Evolutionary conservation across 2,113 vertebrate genomes (phyloP), one percentile per base, ranked within the genome.

Genomic region (Nibea albiflora): DNA sequence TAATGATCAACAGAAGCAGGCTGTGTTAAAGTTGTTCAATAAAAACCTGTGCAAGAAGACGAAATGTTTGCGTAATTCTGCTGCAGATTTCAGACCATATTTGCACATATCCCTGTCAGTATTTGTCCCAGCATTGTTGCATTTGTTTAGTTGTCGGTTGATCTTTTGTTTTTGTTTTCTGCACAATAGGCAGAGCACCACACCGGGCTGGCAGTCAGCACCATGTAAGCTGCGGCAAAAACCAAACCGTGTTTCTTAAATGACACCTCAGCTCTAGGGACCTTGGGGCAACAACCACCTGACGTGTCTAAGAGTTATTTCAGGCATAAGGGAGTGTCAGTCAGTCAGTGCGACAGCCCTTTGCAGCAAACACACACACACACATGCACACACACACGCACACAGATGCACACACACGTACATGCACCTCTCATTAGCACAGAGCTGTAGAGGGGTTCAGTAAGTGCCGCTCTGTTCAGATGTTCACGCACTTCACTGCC

Each of bases 261-360:
- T 90, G 91, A 94, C 90, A 91, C 76, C 85, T 82, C 85, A 47
- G 77, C 86, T 87, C 80, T 17, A 14, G 85, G 71, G 85, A 88
- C 88, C 85, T 70, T 39, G 68, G 80, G 87, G 71, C 83, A 89
- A 86, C 84, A 86, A 81, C 75, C 88, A 89, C 89, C 89, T 93
- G 87, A 92, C 31, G 69, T 78, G 85, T 80, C 74, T 80, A 60
- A 26, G 72, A 87, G 85, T 90, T 94, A 91, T 92, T 94, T 92
- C 88, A 86, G 89, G 88, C 88, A 73, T 89, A 87, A 83, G 81
- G 73, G 70, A 86, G 73, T 87, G 90, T 90, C 91, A 92, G 87
- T 92, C 87, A 90, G 63, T 92, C 87, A 90, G 63, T 11, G 74
- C 47, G 78, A 85, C 84, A 89, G 66, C 56, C 72, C 67, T 86